A percentile compares a stretch with the other conserved stretches of the same genome.
phyloP scores from a whole-genome alignment of 2,888 invertebrate genomes.

The Morpho achilles region DNA sequence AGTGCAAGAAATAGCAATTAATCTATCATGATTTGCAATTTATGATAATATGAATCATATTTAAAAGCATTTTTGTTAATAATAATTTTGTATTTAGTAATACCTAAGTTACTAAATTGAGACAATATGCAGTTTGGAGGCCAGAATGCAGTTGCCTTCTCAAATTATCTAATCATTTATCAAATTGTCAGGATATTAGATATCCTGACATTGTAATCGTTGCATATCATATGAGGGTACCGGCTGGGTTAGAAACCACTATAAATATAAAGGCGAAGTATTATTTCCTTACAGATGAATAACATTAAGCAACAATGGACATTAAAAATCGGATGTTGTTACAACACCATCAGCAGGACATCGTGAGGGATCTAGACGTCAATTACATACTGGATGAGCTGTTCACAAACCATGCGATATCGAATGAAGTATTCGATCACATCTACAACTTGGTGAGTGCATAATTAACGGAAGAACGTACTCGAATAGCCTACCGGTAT shows the following conservation, averaged over 20 bases:
- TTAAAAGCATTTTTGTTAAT: no score
- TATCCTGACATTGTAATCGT: constrained; percentile 16
- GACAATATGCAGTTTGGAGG: constrained; percentile 1
- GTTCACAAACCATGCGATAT: constrained; percentile 58
- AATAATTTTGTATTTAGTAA: no score
- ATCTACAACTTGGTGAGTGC: constrained; percentile 49
- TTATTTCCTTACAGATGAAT: constrained; percentile 50
- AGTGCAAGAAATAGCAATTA: no score
- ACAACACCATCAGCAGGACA: constrained; percentile 59
- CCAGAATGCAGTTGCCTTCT: constrained; percentile 10
- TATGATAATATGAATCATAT: no score
- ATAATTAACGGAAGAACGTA: neutral
- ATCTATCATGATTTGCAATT: no score
- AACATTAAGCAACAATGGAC: constrained; percentile 54
- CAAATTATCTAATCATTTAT: constrained; percentile 13
- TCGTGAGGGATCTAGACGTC: constrained; percentile 70
- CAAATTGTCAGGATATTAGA: constrained; percentile 15
- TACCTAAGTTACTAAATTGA: no score
- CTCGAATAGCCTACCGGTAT: no score
- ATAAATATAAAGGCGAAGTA: neutral
- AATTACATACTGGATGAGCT: constrained; percentile 67
- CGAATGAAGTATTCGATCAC: constrained; percentile 52
- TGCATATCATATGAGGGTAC: constrained; percentile 13
- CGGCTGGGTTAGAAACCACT: constrained; percentile 10
- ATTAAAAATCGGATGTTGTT: constrained; percentile 53